Evolutionary conservation across 2,797 vertebrate species (phyloP).

Genomic region (Allobates femoralis): DNA sequence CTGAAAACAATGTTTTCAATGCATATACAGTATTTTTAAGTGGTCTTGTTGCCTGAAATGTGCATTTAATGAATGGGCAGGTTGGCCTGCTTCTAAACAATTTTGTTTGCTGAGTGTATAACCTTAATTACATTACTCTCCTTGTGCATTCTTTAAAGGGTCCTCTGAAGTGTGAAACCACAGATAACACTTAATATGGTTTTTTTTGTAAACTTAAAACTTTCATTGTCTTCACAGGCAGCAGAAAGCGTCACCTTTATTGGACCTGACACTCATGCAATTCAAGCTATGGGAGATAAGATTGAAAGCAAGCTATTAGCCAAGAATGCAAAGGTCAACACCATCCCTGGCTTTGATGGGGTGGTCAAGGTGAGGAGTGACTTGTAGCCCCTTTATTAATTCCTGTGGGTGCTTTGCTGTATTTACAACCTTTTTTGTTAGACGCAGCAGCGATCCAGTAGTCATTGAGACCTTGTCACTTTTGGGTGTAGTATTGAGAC

Average conservation of each 20-base stretch:
- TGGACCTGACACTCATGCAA: slow-evolving; percentile 89
- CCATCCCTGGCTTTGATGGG: slow-evolving; percentile 82
- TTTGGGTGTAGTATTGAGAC: no score
- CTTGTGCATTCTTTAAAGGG: slow-evolving; percentile 41
- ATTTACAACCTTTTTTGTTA: neutral
- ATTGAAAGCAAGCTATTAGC: slow-evolving; percentile 95
- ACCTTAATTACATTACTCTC: slow-evolving; percentile 42
- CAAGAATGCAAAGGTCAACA: slow-evolving; percentile 89
- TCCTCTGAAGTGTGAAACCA: slow-evolving; percentile 67
- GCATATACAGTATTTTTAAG: neutral
- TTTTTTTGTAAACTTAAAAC: slow-evolving; percentile 79
- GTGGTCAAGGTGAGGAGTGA: slow-evolving; percentile 87
- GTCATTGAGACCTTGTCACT: no score
- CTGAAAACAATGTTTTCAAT: neutral
- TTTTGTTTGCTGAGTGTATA: slow-evolving; percentile 25
- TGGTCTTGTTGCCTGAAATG: neutral
- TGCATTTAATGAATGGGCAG: slow-evolving; percentile 32
- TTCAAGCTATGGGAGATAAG: slow-evolving; percentile 94
- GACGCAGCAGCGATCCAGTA: no score
- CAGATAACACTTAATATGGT: slow-evolving; percentile 75
- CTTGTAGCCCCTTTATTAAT: slow-evolving; percentile 37
- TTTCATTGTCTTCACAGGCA: slow-evolving; percentile 87
- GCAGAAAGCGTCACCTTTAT: slow-evolving; percentile 92
- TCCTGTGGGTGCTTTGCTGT: neutral
- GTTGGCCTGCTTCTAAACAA: slow-evolving; percentile 11